These are phyloP conservation scores for Todiramphus saurophagus DNA, from an alignment of 2,113 vertebrate genomes.

Conservation along the genomic window DNA sequence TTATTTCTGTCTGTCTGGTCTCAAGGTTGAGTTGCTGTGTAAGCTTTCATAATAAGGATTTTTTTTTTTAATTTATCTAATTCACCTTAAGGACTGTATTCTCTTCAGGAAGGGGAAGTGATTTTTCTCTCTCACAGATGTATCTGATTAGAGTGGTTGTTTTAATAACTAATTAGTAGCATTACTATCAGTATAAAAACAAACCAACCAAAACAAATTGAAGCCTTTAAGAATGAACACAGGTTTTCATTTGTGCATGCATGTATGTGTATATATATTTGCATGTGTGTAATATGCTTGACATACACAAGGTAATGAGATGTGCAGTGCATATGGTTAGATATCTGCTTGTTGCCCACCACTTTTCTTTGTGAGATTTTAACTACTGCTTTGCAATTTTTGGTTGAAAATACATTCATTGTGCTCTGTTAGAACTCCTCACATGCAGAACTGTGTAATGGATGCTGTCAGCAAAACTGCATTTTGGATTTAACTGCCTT, in stretches of 20 bases:
- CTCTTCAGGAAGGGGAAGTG: neutral
- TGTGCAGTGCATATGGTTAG: neutral
- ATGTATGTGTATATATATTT: accelerated
- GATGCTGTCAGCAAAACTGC: neutral
- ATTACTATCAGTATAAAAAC: neutral
- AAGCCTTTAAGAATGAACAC: neutral
- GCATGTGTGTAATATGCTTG: neutral
- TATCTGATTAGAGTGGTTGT: neutral
- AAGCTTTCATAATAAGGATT: neutral
- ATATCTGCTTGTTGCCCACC: neutral
- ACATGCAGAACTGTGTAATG: neutral
- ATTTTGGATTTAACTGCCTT: neutral
- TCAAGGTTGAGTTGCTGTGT: neutral
- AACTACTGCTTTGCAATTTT: neutral
- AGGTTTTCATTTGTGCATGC: neutral
- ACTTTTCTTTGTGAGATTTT: neutral
- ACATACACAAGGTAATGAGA: neutral
- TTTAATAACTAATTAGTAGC: neutral
- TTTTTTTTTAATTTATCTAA: neutral
- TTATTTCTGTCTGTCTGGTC: neutral
- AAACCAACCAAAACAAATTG: neutral
- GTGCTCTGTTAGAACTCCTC: neutral
- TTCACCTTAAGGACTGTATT: neutral
- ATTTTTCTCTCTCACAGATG: neutral
- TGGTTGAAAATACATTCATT: neutral